These are phyloP conservation scores for Parauchenoglanis ngamensis DNA, from an alignment of 2,797 vertebrate species.

Conservation along the genomic window DNA sequence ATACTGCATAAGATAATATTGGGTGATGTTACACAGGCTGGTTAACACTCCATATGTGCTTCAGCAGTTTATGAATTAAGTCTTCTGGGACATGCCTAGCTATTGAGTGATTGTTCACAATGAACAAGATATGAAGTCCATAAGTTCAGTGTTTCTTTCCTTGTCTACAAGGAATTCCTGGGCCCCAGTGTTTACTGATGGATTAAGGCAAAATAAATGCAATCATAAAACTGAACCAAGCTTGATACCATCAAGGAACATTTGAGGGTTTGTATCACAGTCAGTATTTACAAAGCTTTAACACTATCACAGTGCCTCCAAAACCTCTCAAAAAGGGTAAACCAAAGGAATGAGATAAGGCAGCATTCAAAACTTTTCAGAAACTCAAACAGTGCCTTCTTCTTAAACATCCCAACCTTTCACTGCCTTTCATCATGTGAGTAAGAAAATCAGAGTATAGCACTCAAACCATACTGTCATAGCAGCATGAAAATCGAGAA, in stretches of 20 bases:
- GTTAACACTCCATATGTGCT: no score
- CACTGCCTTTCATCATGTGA: not conserved
- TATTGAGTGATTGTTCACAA: not conserved
- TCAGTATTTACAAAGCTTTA: not conserved
- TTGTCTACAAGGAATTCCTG: not conserved
- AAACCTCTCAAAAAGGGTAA: not conserved
- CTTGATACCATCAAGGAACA: not conserved
- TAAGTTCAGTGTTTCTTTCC: not conserved
- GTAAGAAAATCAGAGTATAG: not conserved
- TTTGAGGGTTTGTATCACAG: not conserved
- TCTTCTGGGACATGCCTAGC: not conserved
- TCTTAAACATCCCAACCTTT: not conserved
- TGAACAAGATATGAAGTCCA: not conserved
- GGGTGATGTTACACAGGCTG: no score
- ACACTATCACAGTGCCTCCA: not conserved
- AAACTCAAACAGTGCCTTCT: not conserved
- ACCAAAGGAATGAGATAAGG: not conserved
- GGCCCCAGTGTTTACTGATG: not conserved
- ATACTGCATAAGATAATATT: no score
- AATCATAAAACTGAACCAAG: not conserved
- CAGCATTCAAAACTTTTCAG: not conserved
- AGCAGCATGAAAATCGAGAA: not conserved
- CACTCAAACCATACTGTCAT: not conserved
- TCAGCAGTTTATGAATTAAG: no score
- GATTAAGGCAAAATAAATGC: slow-evolving; percentile 1